Evolutionary conservation across 2,888 invertebrate genomes (phyloP).

Genomic region (Dasypolia templi): DNA sequence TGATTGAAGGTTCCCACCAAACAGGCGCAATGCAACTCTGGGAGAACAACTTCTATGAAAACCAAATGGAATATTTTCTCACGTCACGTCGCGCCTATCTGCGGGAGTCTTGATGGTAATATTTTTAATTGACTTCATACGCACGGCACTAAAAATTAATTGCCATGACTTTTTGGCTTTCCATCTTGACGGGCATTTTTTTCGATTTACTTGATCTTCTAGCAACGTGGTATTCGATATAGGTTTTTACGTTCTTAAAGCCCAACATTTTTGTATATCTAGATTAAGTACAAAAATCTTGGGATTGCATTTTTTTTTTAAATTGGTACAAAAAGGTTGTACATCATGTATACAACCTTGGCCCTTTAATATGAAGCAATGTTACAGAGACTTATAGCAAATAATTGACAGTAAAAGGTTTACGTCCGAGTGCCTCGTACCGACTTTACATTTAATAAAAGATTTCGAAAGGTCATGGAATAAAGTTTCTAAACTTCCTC

Average conservation of each 20-base stretch:
- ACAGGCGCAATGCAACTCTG: too few species aligned
- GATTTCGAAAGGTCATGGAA: constrained; percentile 60
- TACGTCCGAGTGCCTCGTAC: not conserved
- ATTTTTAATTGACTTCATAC: constrained; percentile 2
- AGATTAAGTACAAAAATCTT: too few species aligned
- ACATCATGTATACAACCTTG: too few species aligned
- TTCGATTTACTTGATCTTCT: not conserved
- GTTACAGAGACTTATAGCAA: constrained; percentile 19
- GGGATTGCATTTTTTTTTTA: too few species aligned
- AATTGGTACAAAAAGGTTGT: too few species aligned
- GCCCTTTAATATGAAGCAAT: constrained; percentile 6
- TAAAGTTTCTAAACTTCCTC: constrained; percentile 64
- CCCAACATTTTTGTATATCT: not conserved
- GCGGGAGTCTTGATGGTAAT: too few species aligned
- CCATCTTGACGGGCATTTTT: not conserved
- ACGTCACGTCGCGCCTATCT: too few species aligned
- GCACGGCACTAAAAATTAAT: constrained; percentile 6
- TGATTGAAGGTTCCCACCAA: too few species aligned
- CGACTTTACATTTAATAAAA: constrained; percentile 67
- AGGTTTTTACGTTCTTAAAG: not conserved
- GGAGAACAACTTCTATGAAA: too few species aligned
- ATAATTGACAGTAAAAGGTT: constrained; percentile 34
- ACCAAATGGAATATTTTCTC: too few species aligned
- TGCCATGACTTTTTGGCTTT: not conserved
- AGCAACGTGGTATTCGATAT: constrained; percentile 3